Conservation (phyloP, 1,140 invertebrate genomes). For the Radopholus similis region DNA sequence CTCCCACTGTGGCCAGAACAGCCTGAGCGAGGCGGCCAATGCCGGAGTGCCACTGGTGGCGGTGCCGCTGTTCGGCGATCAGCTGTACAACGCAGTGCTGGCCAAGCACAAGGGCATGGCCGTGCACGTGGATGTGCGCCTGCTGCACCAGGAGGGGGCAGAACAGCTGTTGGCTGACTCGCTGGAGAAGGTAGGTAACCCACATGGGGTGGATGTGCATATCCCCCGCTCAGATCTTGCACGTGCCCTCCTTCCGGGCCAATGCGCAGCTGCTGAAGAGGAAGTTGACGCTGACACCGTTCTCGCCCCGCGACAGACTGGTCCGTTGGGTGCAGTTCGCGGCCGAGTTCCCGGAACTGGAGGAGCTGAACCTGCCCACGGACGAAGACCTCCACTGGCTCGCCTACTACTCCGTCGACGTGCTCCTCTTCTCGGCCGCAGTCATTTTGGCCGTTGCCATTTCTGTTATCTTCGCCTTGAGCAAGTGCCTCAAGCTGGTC, state of each 20-base stretch:
- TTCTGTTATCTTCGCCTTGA: neutral
- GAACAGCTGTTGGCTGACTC: neutral
- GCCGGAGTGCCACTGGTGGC: constrained; percentile 68
- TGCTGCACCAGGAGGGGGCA: constrained; percentile 28
- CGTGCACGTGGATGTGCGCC: constrained; percentile 34
- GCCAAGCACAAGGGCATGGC: constrained; percentile 50
- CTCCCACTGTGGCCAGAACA: constrained; percentile 69
- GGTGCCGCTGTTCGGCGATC: constrained; percentile 69
- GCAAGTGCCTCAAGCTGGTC: neutral
- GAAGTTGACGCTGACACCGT: constrained; percentile 11
- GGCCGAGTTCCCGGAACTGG: constrained; percentile 15
- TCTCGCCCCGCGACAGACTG: constrained; percentile 6
- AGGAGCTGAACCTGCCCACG: constrained; percentile 18
- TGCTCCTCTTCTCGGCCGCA: constrained; percentile 2
- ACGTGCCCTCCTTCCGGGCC: neutral
- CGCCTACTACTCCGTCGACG: constrained; percentile 21
- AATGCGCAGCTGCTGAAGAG: constrained; percentile 10
- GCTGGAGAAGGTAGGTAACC: neutral
- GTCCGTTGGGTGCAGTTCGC: constrained; percentile 29
- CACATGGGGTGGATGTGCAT: neutral
- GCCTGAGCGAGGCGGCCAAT: constrained; percentile 68
- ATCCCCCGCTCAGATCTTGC: neutral
- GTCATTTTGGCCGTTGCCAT: neutral
- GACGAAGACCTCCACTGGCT: constrained; percentile 11
- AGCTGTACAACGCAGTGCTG: constrained; percentile 63